Conservation (phyloP, 2,888 invertebrate genomes). For the Zaprionus obscuricornis region DNA sequence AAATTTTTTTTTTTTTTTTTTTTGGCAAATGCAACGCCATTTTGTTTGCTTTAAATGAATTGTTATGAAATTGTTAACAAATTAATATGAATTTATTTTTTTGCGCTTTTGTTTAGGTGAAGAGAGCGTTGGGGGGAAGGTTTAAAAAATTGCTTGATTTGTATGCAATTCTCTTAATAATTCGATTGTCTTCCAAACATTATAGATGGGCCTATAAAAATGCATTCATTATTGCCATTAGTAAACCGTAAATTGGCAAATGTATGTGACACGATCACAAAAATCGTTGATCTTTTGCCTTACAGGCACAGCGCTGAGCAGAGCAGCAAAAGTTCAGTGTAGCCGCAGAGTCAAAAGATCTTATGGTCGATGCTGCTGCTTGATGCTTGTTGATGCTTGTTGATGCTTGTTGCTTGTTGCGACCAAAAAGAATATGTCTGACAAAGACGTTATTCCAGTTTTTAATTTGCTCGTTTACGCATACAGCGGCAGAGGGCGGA, state of each 20-base stretch:
- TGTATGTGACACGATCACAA: slow-evolving; percentile 65
- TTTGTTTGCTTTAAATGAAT: background rate
- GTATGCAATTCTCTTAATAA: slow-evolving; percentile 47
- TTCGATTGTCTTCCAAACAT: slow-evolving; percentile 58
- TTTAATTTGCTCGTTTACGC: slow-evolving; percentile 60
- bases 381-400: no score
- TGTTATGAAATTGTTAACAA: slow-evolving; percentile 9
- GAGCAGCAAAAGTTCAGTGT: slow-evolving; percentile 34
- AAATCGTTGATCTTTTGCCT: slow-evolving; percentile 6
- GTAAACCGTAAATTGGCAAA: slow-evolving; percentile 78
- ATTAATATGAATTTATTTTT: slow-evolving; percentile 38
- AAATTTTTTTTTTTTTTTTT: background rate
- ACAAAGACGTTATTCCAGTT: slow-evolving; percentile 77
- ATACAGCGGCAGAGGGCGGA: slow-evolving; percentile 18
- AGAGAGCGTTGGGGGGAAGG: no score
- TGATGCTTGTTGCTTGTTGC: slow-evolving; percentile 10
- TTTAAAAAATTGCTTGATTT: slow-evolving; percentile 53
- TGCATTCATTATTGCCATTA: slow-evolving; percentile 81
- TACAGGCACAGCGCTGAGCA: slow-evolving; percentile 9
- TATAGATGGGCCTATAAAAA: slow-evolving; percentile 79
- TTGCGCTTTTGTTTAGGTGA: slow-evolving; percentile 1
- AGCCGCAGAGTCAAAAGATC: slow-evolving; percentile 33
- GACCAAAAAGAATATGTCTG: slow-evolving; percentile 44
- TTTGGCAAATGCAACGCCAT: background rate
- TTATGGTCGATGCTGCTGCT: slow-evolving; percentile 13